Evolutionary conservation across 1,140 invertebrate genomes (phyloP).

Genomic region (Marisa cornuarietis): DNA sequence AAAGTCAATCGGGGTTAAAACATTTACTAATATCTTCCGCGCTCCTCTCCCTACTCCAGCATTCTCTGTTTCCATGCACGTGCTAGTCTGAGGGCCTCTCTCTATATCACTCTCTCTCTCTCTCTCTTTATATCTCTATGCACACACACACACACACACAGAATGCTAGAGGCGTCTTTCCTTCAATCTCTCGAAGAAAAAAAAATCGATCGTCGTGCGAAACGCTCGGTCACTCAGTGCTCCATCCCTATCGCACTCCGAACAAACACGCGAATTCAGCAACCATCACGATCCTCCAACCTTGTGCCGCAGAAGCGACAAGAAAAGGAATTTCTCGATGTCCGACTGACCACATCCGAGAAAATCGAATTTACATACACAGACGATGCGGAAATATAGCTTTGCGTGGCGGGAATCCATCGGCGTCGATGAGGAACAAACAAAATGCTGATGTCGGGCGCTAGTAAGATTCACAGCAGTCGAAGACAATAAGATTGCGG

Average conservation of each 20-base stretch:
- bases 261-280: neutral
- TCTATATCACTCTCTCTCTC: neutral
- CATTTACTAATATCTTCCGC: neutral
- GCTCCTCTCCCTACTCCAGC: neutral
- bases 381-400: too few relatives aligned
- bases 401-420: too few relatives aligned
- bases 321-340: too few relatives aligned
- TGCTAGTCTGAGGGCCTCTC: neutral
- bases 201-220: neutral
- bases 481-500: neutral
- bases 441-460: neutral
- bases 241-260: neutral
- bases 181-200: too few relatives aligned
- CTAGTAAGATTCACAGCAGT: neutral
- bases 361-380: too few relatives aligned
- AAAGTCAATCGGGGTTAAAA: too few relatives aligned
- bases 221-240: neutral
- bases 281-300: too few relatives aligned
- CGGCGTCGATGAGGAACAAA: neutral
- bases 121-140: neutral
- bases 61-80: neutral
- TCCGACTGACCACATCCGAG: too few relatives aligned
- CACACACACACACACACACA: too few relatives aligned
- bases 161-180: too few relatives aligned
- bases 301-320: too few relatives aligned